Conservation (phyloP, 2,113 vertebrate genomes). For the Nesoenas mayeri region DNA sequence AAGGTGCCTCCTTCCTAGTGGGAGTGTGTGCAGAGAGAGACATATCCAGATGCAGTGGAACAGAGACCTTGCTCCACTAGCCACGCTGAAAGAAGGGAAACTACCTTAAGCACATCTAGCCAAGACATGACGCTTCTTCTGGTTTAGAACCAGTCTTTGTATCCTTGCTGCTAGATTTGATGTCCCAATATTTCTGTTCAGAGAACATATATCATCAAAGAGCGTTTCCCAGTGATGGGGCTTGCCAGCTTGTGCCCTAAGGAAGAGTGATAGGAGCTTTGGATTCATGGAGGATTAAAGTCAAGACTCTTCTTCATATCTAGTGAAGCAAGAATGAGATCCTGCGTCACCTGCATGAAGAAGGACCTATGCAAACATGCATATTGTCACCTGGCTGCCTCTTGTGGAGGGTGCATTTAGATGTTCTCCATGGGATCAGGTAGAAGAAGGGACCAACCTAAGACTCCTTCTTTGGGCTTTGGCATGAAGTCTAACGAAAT, state of each 20-base stretch:
- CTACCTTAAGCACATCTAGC: neutral
- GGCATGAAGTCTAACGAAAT: neutral
- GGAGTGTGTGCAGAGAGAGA: neutral
- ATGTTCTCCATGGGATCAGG: neutral
- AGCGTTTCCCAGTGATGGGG: neutral
- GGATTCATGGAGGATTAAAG: neutral
- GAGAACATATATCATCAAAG: neutral
- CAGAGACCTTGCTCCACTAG: neutral
- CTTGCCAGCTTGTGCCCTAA: neutral
- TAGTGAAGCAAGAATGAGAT: neutral
- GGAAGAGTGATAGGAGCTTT: neutral
- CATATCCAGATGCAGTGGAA: neutral
- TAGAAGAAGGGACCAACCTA: neutral
- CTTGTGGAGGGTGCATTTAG: neutral
- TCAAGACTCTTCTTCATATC: neutral
- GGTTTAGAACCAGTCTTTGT: neutral
- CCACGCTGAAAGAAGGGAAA: neutral
- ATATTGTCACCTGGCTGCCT: neutral
- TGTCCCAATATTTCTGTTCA: neutral
- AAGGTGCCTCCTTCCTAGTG: neutral
- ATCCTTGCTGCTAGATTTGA: neutral
- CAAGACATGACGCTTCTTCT: neutral
- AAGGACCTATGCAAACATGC: neutral
- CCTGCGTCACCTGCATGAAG: neutral
- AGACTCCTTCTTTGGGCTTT: neutral